These are phyloP conservation scores for Stenurella melanura DNA, from an alignment of 2,888 invertebrate species.

Conservation along the genomic window DNA sequence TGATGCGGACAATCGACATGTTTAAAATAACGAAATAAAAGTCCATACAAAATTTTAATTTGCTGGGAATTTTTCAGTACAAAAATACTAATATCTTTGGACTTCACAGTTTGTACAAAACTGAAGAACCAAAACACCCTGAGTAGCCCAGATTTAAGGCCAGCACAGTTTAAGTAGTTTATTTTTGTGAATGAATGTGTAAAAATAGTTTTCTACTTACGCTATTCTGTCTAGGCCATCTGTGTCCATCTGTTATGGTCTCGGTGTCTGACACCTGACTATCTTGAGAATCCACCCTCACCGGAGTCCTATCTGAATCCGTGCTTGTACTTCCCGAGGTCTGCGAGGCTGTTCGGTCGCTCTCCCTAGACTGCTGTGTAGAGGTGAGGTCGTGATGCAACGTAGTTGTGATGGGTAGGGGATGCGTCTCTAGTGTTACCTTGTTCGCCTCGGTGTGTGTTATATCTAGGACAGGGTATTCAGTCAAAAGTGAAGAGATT, in stretches of 20 bases:
- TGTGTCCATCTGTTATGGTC: conserved; percentile 73
- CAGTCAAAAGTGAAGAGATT: too few species aligned
- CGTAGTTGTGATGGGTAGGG: conserved; percentile 62
- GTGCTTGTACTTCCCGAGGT: conserved; percentile 84
- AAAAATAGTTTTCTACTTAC: conserved; percentile 73
- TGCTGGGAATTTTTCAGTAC: too few species aligned
- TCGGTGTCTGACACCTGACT: conserved; percentile 83
- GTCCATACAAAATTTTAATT: too few species aligned
- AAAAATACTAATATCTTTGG: too few species aligned
- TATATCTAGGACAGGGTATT: conserved; percentile 66
- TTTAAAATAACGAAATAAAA: too few species aligned
- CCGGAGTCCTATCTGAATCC: conserved; percentile 88
- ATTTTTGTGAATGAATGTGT: too few species aligned
- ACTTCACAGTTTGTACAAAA: too few species aligned
- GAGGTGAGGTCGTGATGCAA: conserved; percentile 45
- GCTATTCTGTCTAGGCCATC: conserved; percentile 89
- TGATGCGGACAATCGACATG: too few species aligned
- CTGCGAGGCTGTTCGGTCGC: conserved; percentile 80
- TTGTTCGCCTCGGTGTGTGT: conserved; percentile 71
- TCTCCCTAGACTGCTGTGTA: conserved; percentile 80
- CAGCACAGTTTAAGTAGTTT: too few species aligned
- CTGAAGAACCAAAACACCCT: too few species aligned
- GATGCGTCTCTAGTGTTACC: conserved; percentile 76
- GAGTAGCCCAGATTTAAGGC: too few species aligned
- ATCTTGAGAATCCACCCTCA: conserved; percentile 89